Conservation (phyloP, 2,888 invertebrate genomes). For the Aleiodes leptofemur region DNA sequence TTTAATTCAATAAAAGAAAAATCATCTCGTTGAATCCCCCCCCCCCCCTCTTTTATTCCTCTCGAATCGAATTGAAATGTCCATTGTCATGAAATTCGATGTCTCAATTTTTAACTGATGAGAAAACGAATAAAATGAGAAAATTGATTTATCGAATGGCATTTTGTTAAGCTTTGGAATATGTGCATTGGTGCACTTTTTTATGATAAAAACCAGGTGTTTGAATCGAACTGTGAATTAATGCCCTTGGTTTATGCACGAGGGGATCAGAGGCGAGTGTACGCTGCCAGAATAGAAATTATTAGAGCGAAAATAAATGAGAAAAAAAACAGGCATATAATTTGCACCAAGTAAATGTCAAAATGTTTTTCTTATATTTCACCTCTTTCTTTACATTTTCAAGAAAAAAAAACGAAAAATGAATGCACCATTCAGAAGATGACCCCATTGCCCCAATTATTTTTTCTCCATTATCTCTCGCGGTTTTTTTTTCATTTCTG, state of each 20-base stretch:
- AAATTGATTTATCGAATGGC: constrained; percentile 14
- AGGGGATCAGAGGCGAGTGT: not conserved
- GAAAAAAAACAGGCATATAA: constrained; percentile 15
- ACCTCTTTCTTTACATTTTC: too few species aligned
- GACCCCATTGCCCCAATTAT: constrained; percentile 13
- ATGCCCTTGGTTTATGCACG: constrained; percentile 8
- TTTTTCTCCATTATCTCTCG: not conserved
- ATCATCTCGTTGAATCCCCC: too few species aligned
- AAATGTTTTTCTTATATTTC: too few species aligned
- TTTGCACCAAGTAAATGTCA: constrained; percentile 18
- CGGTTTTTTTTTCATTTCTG: not conserved
- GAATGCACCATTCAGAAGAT: constrained; percentile 21
- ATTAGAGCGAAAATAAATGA: constrained; percentile 41
- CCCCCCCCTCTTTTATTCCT: too few species aligned
- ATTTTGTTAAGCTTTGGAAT: not conserved
- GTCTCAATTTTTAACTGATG: constrained; percentile 4
- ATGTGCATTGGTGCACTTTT: constrained; percentile 24
- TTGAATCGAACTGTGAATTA: not conserved
- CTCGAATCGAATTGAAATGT: too few species aligned
- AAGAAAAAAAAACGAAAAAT: too few species aligned
- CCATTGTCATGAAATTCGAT: too few species aligned
- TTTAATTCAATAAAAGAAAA: too few species aligned
- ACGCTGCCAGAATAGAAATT: constrained; percentile 17
- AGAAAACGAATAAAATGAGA: not conserved
- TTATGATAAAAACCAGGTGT: constrained; percentile 21